These are phyloP conservation scores for Siderastrea siderea DNA, from an alignment of 92 coral and sea anemone genomes.

Conservation along the genomic window DNA sequence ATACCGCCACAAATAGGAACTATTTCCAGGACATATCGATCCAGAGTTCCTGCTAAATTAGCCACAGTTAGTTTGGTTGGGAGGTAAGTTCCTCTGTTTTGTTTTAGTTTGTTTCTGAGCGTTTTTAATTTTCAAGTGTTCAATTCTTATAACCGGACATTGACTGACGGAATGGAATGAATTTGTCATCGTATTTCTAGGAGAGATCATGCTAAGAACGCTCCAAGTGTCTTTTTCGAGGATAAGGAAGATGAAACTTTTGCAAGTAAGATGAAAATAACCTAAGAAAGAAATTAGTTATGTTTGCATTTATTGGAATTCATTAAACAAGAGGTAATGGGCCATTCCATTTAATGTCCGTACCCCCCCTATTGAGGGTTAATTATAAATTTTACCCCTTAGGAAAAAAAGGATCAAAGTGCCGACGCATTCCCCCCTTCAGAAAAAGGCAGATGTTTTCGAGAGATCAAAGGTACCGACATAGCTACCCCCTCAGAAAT, in stretches of 20 bases:
- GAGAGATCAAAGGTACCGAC: no score
- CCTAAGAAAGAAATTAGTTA: neutral
- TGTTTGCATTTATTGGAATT: neutral
- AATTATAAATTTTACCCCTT: no score
- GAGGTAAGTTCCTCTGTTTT: constrained; percentile 55
- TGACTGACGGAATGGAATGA: neutral
- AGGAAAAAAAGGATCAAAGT: no score
- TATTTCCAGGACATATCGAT: constrained; percentile 34
- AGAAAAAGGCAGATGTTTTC: no score
- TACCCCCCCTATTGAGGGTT: no score
- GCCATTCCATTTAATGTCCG: neutral
- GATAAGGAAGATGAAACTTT: constrained; percentile 44
- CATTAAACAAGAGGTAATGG: neutral
- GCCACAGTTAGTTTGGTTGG: constrained; percentile 84
- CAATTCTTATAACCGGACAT: neutral
- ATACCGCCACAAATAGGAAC: constrained; percentile 39
- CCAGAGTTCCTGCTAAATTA: constrained; percentile 68
- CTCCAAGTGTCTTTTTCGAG: constrained; percentile 48
- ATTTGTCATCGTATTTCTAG: constrained; percentile 22
- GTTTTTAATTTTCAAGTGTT: neutral
- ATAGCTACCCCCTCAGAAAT: no score
- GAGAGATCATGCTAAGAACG: constrained; percentile 35
- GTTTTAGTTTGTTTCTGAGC: neutral
- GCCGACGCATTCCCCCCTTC: no score
- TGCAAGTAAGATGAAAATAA: constrained; percentile 38